A percentile compares a stretch with the other conserved stretches of the same genome.
Conservation (phyloP, 2,113 vertebrate genomes). For the Cheirogaleus medius region DNA sequence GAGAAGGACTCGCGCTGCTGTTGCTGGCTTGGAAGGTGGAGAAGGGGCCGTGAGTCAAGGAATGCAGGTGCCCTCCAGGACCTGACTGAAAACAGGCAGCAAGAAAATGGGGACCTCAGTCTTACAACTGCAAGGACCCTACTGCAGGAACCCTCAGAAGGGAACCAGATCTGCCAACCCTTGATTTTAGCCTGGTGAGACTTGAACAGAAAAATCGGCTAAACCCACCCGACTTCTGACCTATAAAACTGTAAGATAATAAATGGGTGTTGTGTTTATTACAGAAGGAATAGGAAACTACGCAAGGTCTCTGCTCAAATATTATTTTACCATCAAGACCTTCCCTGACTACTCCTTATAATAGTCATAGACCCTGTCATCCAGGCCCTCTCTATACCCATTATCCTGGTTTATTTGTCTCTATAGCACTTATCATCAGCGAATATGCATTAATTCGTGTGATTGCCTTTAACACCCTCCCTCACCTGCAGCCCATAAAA, state of each 20-base stretch:
- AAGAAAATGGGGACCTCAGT: background rate
- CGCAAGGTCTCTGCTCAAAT: background rate
- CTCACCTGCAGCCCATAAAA: background rate
- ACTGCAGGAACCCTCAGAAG: background rate
- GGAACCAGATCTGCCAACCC: background rate
- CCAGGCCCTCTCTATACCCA: background rate
- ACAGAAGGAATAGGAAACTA: background rate
- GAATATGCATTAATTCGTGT: background rate
- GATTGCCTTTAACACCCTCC: background rate
- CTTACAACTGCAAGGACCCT: background rate
- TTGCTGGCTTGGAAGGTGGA: background rate
- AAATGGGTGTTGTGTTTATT: background rate
- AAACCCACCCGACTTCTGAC: background rate
- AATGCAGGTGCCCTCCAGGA: background rate
- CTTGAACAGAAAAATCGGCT: background rate
- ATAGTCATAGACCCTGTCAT: background rate
- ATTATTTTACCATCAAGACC: background rate
- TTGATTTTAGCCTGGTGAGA: background rate
- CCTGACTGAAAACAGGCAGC: background rate
- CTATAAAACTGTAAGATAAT: background rate
- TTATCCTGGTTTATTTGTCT: background rate
- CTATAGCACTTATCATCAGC: background rate
- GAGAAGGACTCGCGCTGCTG: background rate
- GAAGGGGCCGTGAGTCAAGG: background rate
- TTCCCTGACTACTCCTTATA: background rate